A percentile compares a stretch with the other conserved stretches of the same genome.
phyloP scores from a whole-genome alignment of 2,888 invertebrate species.

The Lomographa bimaculata region DNA sequence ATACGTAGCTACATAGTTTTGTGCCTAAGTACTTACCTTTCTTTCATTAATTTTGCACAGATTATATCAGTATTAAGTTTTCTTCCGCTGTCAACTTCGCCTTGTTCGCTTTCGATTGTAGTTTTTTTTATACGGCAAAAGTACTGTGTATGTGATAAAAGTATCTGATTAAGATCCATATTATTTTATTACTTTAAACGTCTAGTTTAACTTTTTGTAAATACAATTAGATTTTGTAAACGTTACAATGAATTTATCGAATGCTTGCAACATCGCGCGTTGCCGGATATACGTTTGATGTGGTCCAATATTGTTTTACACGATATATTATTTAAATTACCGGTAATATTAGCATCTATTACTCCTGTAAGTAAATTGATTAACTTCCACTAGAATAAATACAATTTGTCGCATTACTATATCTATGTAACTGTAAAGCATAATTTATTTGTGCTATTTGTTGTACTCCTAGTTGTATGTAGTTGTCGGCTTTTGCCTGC shows the following conservation, averaged over 20 bases:
- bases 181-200: conserved; percentile 67
- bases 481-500: conserved; percentile 13
- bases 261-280: conserved; percentile 29
- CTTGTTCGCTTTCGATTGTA: conserved; percentile 50
- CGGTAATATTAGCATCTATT: conserved; percentile 10
- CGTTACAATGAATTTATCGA: conserved; percentile 39
- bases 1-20: too few relatives aligned
- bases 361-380: neutral
- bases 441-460: conserved; percentile 14
- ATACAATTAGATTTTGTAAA: conserved; percentile 71
- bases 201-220: conserved; percentile 71
- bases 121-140: conserved; percentile 47
- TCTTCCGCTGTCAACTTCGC: conserved; percentile 55
- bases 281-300: conserved; percentile 21
- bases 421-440: conserved; percentile 7
- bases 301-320: conserved; percentile 22
- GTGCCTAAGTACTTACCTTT: too few relatives aligned
- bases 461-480: conserved; percentile 15
- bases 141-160: conserved; percentile 74
- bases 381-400: conserved; percentile 16
- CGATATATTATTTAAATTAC: conserved; percentile 15
- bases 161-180: conserved; percentile 69
- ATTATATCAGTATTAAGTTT: conserved; percentile 51
- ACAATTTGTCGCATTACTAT: conserved; percentile 5
- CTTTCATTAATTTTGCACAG: too few relatives aligned